These are phyloP conservation scores for Lasioglossum lativentre DNA, from an alignment of 2,888 invertebrate genomes.

Conservation along the genomic window DNA sequence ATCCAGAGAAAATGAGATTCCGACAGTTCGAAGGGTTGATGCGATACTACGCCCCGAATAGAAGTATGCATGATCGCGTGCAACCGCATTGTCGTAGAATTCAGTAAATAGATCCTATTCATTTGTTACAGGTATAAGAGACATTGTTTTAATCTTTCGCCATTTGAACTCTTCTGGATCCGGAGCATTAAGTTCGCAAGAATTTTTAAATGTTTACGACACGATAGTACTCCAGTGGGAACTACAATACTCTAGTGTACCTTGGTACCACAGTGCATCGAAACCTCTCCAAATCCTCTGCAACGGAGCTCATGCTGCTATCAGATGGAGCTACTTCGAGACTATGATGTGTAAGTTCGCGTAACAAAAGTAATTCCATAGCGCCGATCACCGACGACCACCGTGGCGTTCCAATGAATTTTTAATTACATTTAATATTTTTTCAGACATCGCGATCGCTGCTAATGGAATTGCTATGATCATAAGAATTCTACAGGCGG, in stretches of 20 bases:
- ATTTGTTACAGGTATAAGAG: conserved; percentile 87
- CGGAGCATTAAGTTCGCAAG: conserved; percentile 89
- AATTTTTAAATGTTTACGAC: conserved; percentile 91
- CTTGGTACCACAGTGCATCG: conserved; percentile 90
- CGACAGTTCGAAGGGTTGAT: conserved; percentile 93
- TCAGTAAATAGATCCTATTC: background rate
- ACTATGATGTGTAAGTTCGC: conserved; percentile 88
- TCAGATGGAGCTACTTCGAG: conserved; percentile 91
- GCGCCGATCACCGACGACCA: too few species aligned
- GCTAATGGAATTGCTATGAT: conserved; percentile 92
- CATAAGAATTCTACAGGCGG: conserved; percentile 88
- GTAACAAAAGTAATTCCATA: background rate
- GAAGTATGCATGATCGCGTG: conserved; percentile 85
- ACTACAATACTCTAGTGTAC: conserved; percentile 88
- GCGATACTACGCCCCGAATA: conserved; percentile 91
- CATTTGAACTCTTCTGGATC: conserved; percentile 89
- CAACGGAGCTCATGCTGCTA: conserved; percentile 87
- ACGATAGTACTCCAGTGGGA: conserved; percentile 91
- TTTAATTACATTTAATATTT: background rate
- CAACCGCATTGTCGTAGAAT: background rate
- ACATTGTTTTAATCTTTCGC: conserved; percentile 93
- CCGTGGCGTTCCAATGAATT: too few species aligned
- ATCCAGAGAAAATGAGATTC: conserved; percentile 89
- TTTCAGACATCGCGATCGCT: conserved; percentile 89
- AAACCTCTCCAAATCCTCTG: conserved; percentile 88